Conservation (phyloP, 2,113 vertebrate species). For the Ceratotherium simum region DNA sequence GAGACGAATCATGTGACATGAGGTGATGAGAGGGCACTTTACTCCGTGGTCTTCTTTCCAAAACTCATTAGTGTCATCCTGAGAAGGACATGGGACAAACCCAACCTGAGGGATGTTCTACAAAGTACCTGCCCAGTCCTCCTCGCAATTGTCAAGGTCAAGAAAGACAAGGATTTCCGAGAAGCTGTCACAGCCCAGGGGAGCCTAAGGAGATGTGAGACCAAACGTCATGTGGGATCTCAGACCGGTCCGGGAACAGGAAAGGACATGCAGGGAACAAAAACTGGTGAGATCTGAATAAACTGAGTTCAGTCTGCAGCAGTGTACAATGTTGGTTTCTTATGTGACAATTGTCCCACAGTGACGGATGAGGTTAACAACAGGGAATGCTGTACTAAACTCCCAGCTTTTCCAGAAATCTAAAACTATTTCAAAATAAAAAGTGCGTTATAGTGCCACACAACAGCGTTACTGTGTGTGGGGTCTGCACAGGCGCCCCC, state of each 20-base stretch:
- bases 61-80: background rate
- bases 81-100: background rate
- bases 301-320: fast-evolving
- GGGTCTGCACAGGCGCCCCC: fast-evolving
- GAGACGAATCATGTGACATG: background rate
- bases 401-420: background rate
- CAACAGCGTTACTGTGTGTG: fast-evolving
- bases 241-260: fast-evolving
- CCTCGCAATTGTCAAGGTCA: background rate
- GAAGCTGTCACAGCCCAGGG: background rate
- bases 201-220: background rate
- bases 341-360: fast-evolving
- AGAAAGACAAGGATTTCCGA: background rate
- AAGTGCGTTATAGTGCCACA: background rate
- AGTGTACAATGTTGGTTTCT: fast-evolving
- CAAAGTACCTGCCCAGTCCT: background rate
- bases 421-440: background rate
- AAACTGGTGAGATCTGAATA: background rate
- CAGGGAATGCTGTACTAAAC: fast-evolving
- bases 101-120: fast-evolving
- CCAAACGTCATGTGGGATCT: background rate
- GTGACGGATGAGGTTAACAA: fast-evolving
- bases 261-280: too few relatives aligned
- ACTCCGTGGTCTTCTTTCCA: fast-evolving
- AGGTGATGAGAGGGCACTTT: background rate